A percentile compares a stretch with the other conserved stretches of the same genome.
These are phyloP conservation scores for Xerus inauris DNA, from an alignment of 2,113 vertebrate genomes.

Conservation along the genomic window DNA sequence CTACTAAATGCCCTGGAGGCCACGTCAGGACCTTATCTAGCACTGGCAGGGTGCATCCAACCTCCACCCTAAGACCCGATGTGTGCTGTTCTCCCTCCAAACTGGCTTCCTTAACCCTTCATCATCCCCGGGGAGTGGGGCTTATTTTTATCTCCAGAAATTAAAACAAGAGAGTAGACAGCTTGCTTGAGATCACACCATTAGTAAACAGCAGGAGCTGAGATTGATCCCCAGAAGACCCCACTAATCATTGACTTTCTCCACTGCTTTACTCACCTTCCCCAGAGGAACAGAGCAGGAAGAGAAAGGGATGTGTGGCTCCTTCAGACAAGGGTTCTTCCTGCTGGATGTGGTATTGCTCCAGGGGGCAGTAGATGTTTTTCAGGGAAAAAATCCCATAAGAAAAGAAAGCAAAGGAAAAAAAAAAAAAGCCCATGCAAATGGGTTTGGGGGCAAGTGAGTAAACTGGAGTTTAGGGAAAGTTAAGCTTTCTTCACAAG, in stretches of 20 bases:
- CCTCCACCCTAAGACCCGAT: fast-evolving
- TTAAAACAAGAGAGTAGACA: background rate
- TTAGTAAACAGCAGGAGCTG: background rate
- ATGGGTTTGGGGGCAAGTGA: background rate
- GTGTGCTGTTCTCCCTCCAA: background rate
- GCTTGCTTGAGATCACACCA: background rate
- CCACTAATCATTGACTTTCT: background rate
- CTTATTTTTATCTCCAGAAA: background rate
- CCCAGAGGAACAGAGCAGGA: background rate
- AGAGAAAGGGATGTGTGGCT: background rate
- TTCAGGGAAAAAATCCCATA: background rate
- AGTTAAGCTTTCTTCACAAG: background rate
- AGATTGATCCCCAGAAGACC: background rate
- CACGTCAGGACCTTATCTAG: background rate
- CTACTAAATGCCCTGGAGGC: background rate
- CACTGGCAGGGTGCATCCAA: background rate
- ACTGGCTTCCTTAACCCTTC: background rate
- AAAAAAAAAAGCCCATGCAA: background rate
- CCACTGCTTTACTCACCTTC: fast-evolving
- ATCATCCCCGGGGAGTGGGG: background rate
- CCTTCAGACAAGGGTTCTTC: background rate
- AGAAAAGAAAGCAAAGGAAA: background rate
- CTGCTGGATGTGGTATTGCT: background rate
- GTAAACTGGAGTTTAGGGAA: background rate
- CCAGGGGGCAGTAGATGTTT: background rate